Base-by-base conservation (phyloP, 2,797 vertebrate genomes). In the Echiichthys vipera region DNA sequence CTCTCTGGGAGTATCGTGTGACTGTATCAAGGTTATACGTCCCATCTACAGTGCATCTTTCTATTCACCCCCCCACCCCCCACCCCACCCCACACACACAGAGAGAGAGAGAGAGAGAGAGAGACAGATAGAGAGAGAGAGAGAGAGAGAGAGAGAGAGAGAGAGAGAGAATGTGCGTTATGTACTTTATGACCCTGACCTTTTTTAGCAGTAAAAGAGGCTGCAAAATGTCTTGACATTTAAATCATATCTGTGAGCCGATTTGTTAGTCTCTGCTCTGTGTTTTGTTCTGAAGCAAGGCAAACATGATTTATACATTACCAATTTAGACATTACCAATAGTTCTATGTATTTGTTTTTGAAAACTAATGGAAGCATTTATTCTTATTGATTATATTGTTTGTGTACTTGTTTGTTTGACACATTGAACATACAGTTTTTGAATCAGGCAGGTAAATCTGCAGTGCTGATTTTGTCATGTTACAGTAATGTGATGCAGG, bases 161-260 rank as follows among this genome's bases (percentile, higher is more conserved):
- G 58, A 46, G 63, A 34, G 56, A 36, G 27, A 45, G 27, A n/a
- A 25, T 50, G 50, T 47, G 56, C 49, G 62, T 24, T 69, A 62
- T 70, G 13, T 46, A 12, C 22, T 79, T 86, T 70, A 78, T 67
- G 29, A 45, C 50, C 71, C 64, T 87, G 88, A 88, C 89, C 84
- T 93, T 91, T 88, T 22, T n/a, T 49, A 27, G 71, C 78, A 74
- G 42, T 84, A 76, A 81, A 79, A 82, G 42, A 64, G 49, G n/a
- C 75, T 18, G 43, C 17, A 24, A 71, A 77, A 73, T 58, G 65
- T 79, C 71, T 71, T 85, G 77, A 76, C 86, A 83, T 90, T 89
- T 81, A 66, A 50, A 73, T 69, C 40, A 59, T 71, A 79, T 78
- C 57, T 39, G 14, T 46, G 20, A 77, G 49, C 43, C 42, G 53